These are phyloP conservation scores for Helicoverpa zea DNA, from an alignment of 1,140 invertebrate genomes.

Conservation along the genomic window DNA sequence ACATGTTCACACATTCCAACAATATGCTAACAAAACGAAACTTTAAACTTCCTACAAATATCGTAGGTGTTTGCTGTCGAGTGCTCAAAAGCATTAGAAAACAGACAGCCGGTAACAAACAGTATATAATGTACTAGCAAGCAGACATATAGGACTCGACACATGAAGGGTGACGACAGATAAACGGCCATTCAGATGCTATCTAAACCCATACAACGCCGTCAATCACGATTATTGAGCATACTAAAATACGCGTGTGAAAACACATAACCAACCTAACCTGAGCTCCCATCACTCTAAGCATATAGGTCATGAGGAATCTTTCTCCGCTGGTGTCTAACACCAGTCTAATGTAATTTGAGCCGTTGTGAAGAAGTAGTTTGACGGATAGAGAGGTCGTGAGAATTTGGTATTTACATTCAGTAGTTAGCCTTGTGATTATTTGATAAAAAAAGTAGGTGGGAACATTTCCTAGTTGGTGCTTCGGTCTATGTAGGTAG, in stretches of 20 bases:
- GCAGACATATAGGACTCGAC: slow-evolving; percentile 1
- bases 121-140: background rate
- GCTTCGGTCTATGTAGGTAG: slow-evolving; percentile 45
- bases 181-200: slow-evolving; percentile 50
- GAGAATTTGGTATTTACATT: slow-evolving; percentile 35
- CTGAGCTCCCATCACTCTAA: slow-evolving; percentile 5
- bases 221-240: slow-evolving; percentile 51
- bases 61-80: too few relatives aligned
- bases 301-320: slow-evolving; percentile 12
- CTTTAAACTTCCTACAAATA: slow-evolving; percentile 32
- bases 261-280: slow-evolving; percentile 34
- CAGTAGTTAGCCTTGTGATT: slow-evolving; percentile 52
- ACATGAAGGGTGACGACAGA: slow-evolving; percentile 54
- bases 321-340: slow-evolving; percentile 28
- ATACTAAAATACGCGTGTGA: slow-evolving; percentile 50
- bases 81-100: background rate
- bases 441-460: slow-evolving; percentile 51
- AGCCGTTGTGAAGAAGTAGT: slow-evolving; percentile 26
- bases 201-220: slow-evolving; percentile 48
- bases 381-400: slow-evolving; percentile 26
- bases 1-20: too few relatives aligned
- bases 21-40: background rate
- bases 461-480: slow-evolving; percentile 51
- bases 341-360: slow-evolving; percentile 13
- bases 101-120: background rate